phyloP scores from a whole-genome alignment of 1,140 invertebrate species.

The Araneus ventricosus region DNA sequence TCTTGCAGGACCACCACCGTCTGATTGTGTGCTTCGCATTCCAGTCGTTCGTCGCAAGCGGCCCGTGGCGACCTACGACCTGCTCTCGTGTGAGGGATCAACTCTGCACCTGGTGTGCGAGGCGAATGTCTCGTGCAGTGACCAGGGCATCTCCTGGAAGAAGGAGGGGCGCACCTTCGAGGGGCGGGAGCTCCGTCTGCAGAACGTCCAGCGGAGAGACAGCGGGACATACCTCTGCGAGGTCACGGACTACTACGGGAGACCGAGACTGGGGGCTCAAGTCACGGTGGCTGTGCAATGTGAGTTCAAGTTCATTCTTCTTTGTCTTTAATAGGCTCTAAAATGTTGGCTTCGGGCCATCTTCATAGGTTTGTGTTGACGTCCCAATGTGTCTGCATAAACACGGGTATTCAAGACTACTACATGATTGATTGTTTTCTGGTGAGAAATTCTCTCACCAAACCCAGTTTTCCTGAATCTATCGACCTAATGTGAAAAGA shows the following conservation, averaged over 20 bases:
- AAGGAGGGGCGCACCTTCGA: not conserved
- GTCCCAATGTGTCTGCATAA: too few relatives aligned
- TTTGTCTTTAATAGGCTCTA: not conserved
- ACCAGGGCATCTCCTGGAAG: constrained; percentile 22
- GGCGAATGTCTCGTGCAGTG: constrained; percentile 9
- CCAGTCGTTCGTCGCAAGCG: constrained; percentile 3
- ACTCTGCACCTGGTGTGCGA: constrained; percentile 12
- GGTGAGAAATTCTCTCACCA: too few relatives aligned
- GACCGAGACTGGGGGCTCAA: not conserved
- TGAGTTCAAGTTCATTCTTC: not conserved
- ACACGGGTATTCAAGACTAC: too few relatives aligned
- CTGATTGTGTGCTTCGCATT: not conserved
- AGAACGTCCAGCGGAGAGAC: not conserved
- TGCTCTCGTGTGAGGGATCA: not conserved
- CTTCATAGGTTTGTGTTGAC: too few relatives aligned
- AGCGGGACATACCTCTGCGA: constrained; percentile 42
- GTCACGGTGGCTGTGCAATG: constrained; percentile 42
- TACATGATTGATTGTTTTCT: too few relatives aligned
- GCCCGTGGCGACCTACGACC: not conserved
- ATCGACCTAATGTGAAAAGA: too few relatives aligned
- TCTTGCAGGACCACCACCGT: not conserved
- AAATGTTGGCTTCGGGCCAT: too few relatives aligned
- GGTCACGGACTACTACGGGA: constrained; percentile 40
- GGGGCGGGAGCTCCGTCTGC: constrained; percentile 16
- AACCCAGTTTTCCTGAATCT: too few relatives aligned